Evolutionary conservation across 1,140 invertebrate species (phyloP).

Genomic region (Orchesella cincta): DNA sequence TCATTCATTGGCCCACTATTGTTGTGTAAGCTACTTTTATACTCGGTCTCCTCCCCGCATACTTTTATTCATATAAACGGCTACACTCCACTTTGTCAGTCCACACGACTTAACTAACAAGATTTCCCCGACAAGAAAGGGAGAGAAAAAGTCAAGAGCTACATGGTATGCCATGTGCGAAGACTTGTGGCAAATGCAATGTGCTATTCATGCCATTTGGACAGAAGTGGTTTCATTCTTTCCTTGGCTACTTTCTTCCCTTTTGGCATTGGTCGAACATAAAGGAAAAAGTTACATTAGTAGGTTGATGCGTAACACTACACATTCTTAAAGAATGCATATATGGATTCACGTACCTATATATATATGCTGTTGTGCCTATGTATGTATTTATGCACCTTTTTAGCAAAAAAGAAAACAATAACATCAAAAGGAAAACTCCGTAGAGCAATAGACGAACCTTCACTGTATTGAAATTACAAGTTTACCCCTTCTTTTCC

Average conservation of each 20-base stretch:
- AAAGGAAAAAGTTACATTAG: no score
- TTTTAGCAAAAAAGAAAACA: neutral
- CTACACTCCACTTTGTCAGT: neutral
- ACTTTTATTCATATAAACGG: no score
- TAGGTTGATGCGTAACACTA: no score
- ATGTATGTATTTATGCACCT: neutral
- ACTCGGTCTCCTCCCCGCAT: neutral
- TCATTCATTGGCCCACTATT: neutral
- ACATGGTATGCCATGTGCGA: no score
- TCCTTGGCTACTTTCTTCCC: neutral
- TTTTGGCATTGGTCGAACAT: neutral
- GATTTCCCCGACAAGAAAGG: neutral
- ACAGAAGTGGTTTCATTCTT: neutral
- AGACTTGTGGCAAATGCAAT: no score
- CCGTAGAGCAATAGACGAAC: no score
- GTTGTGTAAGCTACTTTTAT: neutral
- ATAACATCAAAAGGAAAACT: no score
- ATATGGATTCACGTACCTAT: neutral
- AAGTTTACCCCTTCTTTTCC: no score
- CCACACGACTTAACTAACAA: neutral
- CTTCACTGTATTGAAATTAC: no score
- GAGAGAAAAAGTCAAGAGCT: constrained; percentile 4
- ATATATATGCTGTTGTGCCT: neutral
- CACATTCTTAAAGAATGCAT: neutral
- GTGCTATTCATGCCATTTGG: no score